A percentile compares a stretch with the other conserved stretches of the same genome.
phyloP scores from a whole-genome alignment of 2,888 invertebrate species.

The Acanthosepion lycidas region DNA sequence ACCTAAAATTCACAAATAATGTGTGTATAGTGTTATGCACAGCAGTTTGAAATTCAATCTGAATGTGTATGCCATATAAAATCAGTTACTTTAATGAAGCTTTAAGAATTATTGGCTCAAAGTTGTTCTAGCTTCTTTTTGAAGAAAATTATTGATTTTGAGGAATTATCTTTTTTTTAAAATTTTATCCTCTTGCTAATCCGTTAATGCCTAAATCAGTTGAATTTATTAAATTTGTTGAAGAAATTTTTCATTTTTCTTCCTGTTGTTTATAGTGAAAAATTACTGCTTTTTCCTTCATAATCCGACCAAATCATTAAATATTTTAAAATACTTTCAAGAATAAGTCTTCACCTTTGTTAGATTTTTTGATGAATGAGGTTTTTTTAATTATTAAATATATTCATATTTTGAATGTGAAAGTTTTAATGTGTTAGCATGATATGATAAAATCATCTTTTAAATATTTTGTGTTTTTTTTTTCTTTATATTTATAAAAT shows the following conservation, averaged over 20 bases:
- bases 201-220: slow-evolving; percentile 11
- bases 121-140: neutral
- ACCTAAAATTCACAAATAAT: neutral
- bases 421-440: neutral
- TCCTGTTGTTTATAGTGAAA: neutral
- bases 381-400: neutral
- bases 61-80: neutral
- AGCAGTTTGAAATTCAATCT: neutral
- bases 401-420: neutral
- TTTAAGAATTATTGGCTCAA: neutral
- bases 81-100: neutral
- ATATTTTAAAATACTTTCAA: too few relatives aligned
- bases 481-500: neutral
- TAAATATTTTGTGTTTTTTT: neutral
- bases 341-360: too few relatives aligned
- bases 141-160: neutral
- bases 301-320: too few relatives aligned
- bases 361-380: too few relatives aligned
- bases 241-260: neutral
- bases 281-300: neutral
- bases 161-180: neutral
- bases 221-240: slow-evolving; percentile 16
- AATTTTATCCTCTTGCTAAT: neutral
- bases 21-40: neutral
- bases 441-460: neutral